phyloP scores from a whole-genome alignment of 1,140 invertebrate genomes.

The Orchesella cincta region DNA sequence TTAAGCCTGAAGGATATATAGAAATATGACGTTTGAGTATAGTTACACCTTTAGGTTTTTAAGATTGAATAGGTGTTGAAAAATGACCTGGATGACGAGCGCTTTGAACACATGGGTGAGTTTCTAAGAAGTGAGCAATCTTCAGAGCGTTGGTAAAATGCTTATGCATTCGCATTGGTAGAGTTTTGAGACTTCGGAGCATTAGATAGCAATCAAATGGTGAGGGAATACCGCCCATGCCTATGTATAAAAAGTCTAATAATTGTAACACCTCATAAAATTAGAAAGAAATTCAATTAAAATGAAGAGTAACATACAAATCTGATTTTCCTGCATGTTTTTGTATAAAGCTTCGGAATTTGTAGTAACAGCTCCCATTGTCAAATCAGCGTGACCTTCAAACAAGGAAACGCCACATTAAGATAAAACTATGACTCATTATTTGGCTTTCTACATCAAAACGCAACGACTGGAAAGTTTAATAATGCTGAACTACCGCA shows the following conservation, averaged over 20 bases:
- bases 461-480: background rate
- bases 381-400: slow-evolving; percentile 69
- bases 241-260: slow-evolving; percentile 56
- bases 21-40: background rate
- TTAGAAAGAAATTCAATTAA: background rate
- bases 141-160: slow-evolving; percentile 64
- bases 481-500: slow-evolving; percentile 56
- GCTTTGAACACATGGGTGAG: slow-evolving; percentile 61
- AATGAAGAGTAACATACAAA: slow-evolving; percentile 55
- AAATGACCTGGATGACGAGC: slow-evolving; percentile 64
- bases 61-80: background rate
- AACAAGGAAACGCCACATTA: background rate
- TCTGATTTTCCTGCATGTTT: slow-evolving; percentile 63
- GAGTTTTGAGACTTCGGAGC: slow-evolving; percentile 66
- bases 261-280: slow-evolving; percentile 19
- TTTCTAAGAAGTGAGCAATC: slow-evolving; percentile 65
- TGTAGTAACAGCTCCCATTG: slow-evolving; percentile 65
- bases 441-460: too few species aligned
- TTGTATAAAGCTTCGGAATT: slow-evolving; percentile 60
- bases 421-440: too few species aligned
- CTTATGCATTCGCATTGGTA: slow-evolving; percentile 64
- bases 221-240: slow-evolving; percentile 64
- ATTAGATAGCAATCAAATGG: slow-evolving; percentile 70
- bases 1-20: slow-evolving; percentile 59
- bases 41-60: background rate